These are phyloP conservation scores for Zoanthus solanderi DNA, from an alignment of 92 coral and sea anemone genomes.

Conservation along the genomic window DNA sequence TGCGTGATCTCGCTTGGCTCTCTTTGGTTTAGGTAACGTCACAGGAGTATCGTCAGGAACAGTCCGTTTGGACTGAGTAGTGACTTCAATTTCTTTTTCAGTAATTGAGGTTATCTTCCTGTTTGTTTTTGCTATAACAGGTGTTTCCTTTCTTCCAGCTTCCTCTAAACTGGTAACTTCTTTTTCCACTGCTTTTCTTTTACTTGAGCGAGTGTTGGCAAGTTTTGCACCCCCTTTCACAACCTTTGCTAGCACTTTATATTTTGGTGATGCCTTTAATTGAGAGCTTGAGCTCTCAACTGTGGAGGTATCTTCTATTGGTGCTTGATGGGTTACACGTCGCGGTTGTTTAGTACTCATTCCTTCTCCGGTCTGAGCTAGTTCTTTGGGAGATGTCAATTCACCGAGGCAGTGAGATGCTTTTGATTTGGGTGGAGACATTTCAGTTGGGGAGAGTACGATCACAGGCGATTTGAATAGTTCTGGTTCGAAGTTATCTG, in stretches of 20 bases:
- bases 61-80: conserved; percentile 77
- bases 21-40: conserved; percentile 72
- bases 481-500: conserved; percentile 70
- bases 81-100: conserved; percentile 1
- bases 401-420: background rate
- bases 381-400: background rate
- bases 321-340: conserved; percentile 40
- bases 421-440: background rate
- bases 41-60: conserved; percentile 64
- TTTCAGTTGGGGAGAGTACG: background rate
- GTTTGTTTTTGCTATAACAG: background rate
- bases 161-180: background rate
- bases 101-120: background rate
- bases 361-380: conserved; percentile 10
- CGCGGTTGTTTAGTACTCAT: conserved; percentile 25
- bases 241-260: conserved; percentile 40
- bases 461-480: conserved; percentile 58
- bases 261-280: conserved; percentile 5
- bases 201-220: conserved; percentile 45
- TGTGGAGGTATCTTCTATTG: background rate
- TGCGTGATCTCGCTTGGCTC: conserved; percentile 38
- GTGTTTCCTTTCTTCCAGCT: background rate
- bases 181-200: conserved; percentile 15
- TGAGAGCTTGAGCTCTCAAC: conserved; percentile 12
- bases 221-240: conserved; percentile 24